phyloP scores from a whole-genome alignment of 2,113 vertebrate genomes.

The Columba livia region DNA sequence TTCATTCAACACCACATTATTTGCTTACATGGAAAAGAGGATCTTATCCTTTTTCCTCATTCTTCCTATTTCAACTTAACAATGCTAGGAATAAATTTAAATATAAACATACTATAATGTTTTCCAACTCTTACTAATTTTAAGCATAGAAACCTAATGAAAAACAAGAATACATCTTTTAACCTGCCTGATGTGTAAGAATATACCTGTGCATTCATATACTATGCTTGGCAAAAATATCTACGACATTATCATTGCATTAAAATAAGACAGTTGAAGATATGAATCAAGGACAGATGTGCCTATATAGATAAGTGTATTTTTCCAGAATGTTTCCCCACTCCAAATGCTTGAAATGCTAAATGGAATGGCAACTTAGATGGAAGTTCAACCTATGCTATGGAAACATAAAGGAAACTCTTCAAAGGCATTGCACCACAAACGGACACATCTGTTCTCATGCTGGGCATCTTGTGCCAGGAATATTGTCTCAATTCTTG shows the following conservation, averaged over 20 bases:
- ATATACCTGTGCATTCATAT: background rate
- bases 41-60: background rate
- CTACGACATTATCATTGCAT: background rate
- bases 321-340: background rate
- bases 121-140: background rate
- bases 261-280: background rate
- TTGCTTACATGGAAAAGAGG: background rate
- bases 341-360: background rate
- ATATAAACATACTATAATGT: background rate
- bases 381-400: background rate
- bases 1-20: background rate
- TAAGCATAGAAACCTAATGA: background rate
- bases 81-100: background rate
- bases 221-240: background rate
- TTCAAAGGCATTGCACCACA: background rate
- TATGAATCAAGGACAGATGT: background rate
- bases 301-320: background rate
- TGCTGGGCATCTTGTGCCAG: background rate
- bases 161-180: background rate
- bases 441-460: accelerated
- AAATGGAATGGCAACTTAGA: background rate
- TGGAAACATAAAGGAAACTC: background rate
- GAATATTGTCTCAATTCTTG: accelerated
- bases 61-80: background rate
- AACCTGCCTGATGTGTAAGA: background rate